Base-by-base conservation (phyloP, 2,113 vertebrate species). In the Sigmodon hispidus region DNA sequence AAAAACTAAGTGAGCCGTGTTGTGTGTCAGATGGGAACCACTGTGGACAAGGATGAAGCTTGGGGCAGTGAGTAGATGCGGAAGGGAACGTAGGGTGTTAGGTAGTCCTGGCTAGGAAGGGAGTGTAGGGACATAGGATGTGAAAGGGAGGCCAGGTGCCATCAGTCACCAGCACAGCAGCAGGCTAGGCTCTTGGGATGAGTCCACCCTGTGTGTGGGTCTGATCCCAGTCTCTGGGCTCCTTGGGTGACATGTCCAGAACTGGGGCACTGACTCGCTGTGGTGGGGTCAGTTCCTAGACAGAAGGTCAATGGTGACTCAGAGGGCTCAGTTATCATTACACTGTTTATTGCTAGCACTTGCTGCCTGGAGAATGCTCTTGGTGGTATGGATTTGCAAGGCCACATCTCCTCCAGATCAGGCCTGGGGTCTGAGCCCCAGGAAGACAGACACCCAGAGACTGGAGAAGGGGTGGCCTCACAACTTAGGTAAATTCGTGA, bases 321-420 rank as follows among this genome's bases (percentile, higher is more conserved):
- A 9, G 34, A 8, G 4, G 83, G 87, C 77, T 70, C 36, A 52
- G 63, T 61, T 70, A 83, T 81, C 80, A 77, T 83, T 59, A 48
- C 1, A 3, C 43, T 50, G 79, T 95, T 91, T 93, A 89, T 85
- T 34, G 67, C 63, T 29, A 24, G 90, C 94, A 81, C 69, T 81
- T 87, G 48, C 80, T 65, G 80, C 43, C 85, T 43, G 26, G n/a
- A 87, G 50, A 96, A 63, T 36, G 57, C 50, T 95, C 70, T 75
- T 50, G 77, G 91, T 61, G 59, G 61, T 89, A 29, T 80, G 72
- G 75, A 59, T 67, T 85, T 85, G 81, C 34, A 77, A 87, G 21
- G 45, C 31, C 40, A 63, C 57, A 31, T 40, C 40, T 5, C 57
- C 16, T 63, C 36, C 40, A 19, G 57, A 40, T 61, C 55, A 40